These are phyloP conservation scores for Seira musarum DNA, from an alignment of 2,888 invertebrate genomes.

Conservation along the genomic window DNA sequence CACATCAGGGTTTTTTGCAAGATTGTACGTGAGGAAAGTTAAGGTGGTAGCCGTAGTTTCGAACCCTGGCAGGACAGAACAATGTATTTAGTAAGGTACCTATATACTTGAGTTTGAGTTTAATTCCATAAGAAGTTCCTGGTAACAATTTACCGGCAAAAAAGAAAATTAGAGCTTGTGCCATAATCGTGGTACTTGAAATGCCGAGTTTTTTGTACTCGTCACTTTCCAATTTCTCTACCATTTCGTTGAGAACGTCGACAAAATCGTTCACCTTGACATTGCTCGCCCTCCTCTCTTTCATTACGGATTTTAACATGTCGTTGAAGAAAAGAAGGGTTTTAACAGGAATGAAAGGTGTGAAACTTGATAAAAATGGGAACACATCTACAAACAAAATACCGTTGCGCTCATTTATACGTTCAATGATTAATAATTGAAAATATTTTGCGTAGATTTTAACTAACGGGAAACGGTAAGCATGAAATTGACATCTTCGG, in stretches of 20 bases:
- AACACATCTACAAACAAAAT: slow-evolving; percentile 51
- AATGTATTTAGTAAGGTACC: no score
- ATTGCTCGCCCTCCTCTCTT: slow-evolving; percentile 44
- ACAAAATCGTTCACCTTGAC: slow-evolving; percentile 56
- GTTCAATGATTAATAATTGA: background rate
- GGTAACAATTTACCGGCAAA: slow-evolving; percentile 38
- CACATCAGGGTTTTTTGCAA: slow-evolving; percentile 46
- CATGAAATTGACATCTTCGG: slow-evolving; percentile 45
- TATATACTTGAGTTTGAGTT: no score
- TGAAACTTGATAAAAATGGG: slow-evolving; percentile 25
- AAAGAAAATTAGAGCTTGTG: slow-evolving; percentile 56
- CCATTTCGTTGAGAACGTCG: slow-evolving; percentile 61
- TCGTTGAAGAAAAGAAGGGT: slow-evolving; percentile 48
- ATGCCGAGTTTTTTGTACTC: slow-evolving; percentile 54
- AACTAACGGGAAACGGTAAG: slow-evolving; percentile 49
- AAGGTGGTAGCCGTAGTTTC: slow-evolving; percentile 60
- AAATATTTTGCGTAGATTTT: slow-evolving; percentile 5
- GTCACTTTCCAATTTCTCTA: slow-evolving; percentile 42
- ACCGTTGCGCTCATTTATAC: no score
- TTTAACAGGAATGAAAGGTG: no score
- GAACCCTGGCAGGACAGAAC: slow-evolving; percentile 51
- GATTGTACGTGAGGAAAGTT: slow-evolving; percentile 48
- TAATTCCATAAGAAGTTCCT: no score
- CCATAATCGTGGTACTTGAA: slow-evolving; percentile 46
- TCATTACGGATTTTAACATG: slow-evolving; percentile 31